Percentiles rank a stretch among this genome's conserved stretches.
Evolutionary conservation across 2,113 vertebrate genomes (phyloP).

Genomic region (Malurus melanocephalus): DNA sequence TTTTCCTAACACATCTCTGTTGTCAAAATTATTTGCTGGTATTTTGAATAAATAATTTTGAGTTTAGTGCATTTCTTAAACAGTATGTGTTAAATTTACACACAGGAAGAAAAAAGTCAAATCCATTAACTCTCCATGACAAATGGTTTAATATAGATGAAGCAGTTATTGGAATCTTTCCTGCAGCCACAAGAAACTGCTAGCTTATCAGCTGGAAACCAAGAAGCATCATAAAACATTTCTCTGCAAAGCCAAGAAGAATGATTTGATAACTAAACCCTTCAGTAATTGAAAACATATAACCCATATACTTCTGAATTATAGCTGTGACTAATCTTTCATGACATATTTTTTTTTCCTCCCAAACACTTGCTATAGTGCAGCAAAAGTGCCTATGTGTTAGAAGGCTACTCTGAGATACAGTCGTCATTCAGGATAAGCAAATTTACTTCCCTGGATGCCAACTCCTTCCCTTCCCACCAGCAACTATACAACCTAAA

Average conservation of each 20-base stretch:
- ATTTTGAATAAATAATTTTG: not conserved
- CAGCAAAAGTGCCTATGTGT: not conserved
- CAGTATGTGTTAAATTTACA: not conserved
- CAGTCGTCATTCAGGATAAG: not conserved
- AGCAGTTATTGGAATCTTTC: slow-evolving; percentile 40
- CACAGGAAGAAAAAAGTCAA: not conserved
- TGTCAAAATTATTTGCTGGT: not conserved
- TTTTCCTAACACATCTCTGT: not conserved
- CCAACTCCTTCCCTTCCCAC: not conserved
- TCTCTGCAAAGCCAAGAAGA: slow-evolving; percentile 16
- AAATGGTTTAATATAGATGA: slow-evolving; percentile 43
- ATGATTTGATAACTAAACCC: slow-evolving; percentile 29
- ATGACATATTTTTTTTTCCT: not conserved
- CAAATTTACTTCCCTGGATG: not conserved
- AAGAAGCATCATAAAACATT: slow-evolving; percentile 42
- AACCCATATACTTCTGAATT: slow-evolving; percentile 19
- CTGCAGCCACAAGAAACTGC: slow-evolving; percentile 34
- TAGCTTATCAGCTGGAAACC: slow-evolving; percentile 34
- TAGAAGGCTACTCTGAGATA: not conserved
- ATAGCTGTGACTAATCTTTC: slow-evolving; percentile 29
- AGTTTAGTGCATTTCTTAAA: not conserved
- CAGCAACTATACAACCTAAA: not conserved
- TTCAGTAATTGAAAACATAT: slow-evolving; percentile 48
- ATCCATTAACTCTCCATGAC: slow-evolving; percentile 9
- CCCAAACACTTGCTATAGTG: not conserved